A percentile compares a stretch with the other conserved stretches of the same genome.
Evolutionary conservation across 2,888 invertebrate genomes (phyloP).

Genomic region (Thereva nobilitata): DNA sequence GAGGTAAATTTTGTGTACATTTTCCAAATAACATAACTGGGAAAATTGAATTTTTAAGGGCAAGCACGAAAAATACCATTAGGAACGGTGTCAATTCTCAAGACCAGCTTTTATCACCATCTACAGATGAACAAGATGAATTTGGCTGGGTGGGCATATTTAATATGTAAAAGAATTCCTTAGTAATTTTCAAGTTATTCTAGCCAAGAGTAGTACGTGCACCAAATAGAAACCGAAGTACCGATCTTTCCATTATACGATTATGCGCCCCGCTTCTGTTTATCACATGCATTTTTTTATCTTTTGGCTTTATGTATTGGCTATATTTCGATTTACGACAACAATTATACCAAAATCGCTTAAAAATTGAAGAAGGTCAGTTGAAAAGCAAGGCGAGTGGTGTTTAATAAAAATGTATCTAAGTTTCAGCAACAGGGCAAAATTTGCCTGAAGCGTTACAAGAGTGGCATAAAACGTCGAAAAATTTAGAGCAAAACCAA

Average conservation of each 20-base stretch:
- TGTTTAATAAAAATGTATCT: conserved; percentile 40
- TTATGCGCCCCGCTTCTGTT: conserved; percentile 53
- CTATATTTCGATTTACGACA: conserved; percentile 56
- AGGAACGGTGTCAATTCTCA: conserved; percentile 60
- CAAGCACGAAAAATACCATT: conserved; percentile 39
- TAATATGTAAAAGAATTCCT: conserved; percentile 1
- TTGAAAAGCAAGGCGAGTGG: conserved; percentile 1
- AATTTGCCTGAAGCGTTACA: conserved; percentile 72
- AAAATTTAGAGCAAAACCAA: conserved; percentile 70
- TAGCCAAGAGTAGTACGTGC: conserved; percentile 48
- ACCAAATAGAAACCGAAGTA: conserved; percentile 50
- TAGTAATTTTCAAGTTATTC: conserved; percentile 5
- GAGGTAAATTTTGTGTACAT: conserved; percentile 46
- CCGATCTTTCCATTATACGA: conserved; percentile 51
- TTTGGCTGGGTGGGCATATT: conserved; percentile 54
- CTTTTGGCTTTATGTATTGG: conserved; percentile 55
- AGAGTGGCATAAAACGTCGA: conserved; percentile 71
- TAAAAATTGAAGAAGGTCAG: conserved; percentile 56
- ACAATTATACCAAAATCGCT: conserved; percentile 55
- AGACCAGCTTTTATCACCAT: conserved; percentile 68
- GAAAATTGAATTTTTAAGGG: conserved; percentile 27
- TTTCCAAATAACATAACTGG: neutral
- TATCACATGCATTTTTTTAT: conserved; percentile 49
- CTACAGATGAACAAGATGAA: conserved; percentile 65
- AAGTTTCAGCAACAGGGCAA: conserved; percentile 70